Base-by-base conservation (phyloP, 37 sponge, comb jelly and placozoan genomes). In the Petrosia ficiformis region DNA sequence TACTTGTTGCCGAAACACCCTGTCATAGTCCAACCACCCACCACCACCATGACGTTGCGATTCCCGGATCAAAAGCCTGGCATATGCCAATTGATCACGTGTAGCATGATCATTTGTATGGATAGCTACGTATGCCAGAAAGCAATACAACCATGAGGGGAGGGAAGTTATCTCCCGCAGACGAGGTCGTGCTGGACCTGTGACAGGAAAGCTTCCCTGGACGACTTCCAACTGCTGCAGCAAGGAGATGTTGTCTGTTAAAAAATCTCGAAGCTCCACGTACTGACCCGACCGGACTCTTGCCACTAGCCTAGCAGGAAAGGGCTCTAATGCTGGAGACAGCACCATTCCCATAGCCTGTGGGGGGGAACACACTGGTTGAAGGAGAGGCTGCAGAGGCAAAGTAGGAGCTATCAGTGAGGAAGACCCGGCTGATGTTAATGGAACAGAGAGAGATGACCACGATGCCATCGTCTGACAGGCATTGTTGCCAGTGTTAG, bases 1-100 rank as follows among this genome's bases (percentile, higher is more conserved):
- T 39, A 26, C 41, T 5, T 70, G 71, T 37, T 34, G 42, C 26
- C 71, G 43, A 14, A 70, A 70, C 4, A 44, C 42, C 1, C 41
- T 1, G 26, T 70, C 71, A 14, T 70, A 70, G 26, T 70, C 71
- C 42, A 39, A 4, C 71, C 71, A 70, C 42, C 44, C 44, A 3
- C 8, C 1, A 5, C 71, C 71, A 3, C 71, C 71, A 39, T 70
- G 71, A 39, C 19, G 41, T 70, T 24, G 71, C 21, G 71, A 42
- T 29, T 70, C 44, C 10, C 71, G 39, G 71, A 70, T 38, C 28
- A 70, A 43, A 44, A 70, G 71, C 21, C 71, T 42, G 10, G 26
- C 39, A 70, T 70, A 70, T 2, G 71, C 42, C 24, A 70, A 44
- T 22, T 39, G 39, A 29, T 70, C 71, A 1, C 71, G 2, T 2